A percentile compares a stretch with the other conserved stretches of the same genome.
These are phyloP conservation scores for Hypselothyrea guttata DNA, from an alignment of 2,888 invertebrate genomes.

Conservation along the genomic window DNA sequence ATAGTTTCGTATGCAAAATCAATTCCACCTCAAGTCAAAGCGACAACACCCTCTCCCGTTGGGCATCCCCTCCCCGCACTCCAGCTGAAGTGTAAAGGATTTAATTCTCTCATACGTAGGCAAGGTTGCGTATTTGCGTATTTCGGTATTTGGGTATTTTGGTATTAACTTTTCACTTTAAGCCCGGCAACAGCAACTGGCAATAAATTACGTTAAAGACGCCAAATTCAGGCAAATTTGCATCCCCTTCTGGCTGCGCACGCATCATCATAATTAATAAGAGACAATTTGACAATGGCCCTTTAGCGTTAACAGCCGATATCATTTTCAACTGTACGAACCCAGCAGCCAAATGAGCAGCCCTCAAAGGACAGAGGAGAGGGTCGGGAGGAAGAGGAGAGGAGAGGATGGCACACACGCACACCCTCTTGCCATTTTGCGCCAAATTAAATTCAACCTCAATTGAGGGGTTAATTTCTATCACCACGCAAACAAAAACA, in stretches of 20 bases:
- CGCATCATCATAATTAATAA: constrained; percentile 80
- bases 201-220: constrained; percentile 74
- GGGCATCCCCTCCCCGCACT: too few species aligned
- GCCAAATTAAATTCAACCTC: constrained; percentile 83
- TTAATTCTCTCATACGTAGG: constrained; percentile 30
- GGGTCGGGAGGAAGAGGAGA: not conserved
- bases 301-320: constrained; percentile 73
- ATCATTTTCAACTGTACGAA: constrained; percentile 64
- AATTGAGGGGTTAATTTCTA: constrained; percentile 82
- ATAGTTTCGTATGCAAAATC: constrained; percentile 69
- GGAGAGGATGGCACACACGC: constrained; percentile 20
- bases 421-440: constrained; percentile 78
- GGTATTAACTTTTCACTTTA: constrained; percentile 72
- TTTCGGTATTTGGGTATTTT: constrained; percentile 53
- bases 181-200: constrained; percentile 45
- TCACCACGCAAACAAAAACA: constrained; percentile 78
- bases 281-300: constrained; percentile 79
- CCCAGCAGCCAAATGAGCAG: constrained; percentile 61
- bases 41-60: constrained; percentile 18
- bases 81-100: constrained; percentile 24
- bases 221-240: constrained; percentile 72
- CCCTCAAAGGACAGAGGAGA: constrained; percentile 9
- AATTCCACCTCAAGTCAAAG: constrained; percentile 46
- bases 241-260: constrained; percentile 51
- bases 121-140: too few species aligned